Evolutionary conservation across 2,797 vertebrate species (phyloP), one percentile per base, ranked within the genome.

Genomic region (Eleutherodactylus coqui): DNA sequence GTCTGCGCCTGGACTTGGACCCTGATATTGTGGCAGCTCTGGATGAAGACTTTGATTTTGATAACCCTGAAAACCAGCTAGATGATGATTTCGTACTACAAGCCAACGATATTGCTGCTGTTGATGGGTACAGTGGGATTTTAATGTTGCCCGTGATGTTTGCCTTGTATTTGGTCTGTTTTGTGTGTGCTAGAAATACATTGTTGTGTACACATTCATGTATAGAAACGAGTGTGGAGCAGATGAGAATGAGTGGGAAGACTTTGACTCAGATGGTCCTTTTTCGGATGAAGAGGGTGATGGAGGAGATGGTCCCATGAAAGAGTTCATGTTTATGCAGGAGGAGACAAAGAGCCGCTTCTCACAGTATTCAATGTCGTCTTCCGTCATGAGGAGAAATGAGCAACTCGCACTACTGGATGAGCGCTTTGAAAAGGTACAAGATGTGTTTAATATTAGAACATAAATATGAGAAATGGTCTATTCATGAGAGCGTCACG

Each of bases 261-360:
- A 89, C 27, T 91, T 1, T 32, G 94, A 92, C 92, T 98, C 96
- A 0, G 92, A 94, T 0, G 95, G 93, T 1, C 91, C 90, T 0
- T 82, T 96, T 0, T 97, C 96, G 0, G 94, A 92, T 1, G 94
- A 92, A 0, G 92, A 90, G 14, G 72, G 14, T 3, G 0, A 14
- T 7, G 80, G 72, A 13, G 6, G 32, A 8, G 84, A 58, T 0
- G 90, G 86, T 10, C 36, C 11, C 0, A 17, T 55, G 3, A 89
- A 88, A 75, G 94, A 96, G 88, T 95, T 95, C 55, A 88, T 96
- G 75, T 98, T 99, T 83, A 95, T 94, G 92, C 92, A 98, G 58
- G 97, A 98, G 82, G 98, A 99, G 93, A 99, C 97, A 0, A 97
- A 92, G 93, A 99, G 96, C 90, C 97, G 97, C 34, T 99, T 99